These are phyloP conservation scores for Microplitis demolitor DNA, from an alignment of 1,140 invertebrate genomes.

Conservation along the genomic window DNA sequence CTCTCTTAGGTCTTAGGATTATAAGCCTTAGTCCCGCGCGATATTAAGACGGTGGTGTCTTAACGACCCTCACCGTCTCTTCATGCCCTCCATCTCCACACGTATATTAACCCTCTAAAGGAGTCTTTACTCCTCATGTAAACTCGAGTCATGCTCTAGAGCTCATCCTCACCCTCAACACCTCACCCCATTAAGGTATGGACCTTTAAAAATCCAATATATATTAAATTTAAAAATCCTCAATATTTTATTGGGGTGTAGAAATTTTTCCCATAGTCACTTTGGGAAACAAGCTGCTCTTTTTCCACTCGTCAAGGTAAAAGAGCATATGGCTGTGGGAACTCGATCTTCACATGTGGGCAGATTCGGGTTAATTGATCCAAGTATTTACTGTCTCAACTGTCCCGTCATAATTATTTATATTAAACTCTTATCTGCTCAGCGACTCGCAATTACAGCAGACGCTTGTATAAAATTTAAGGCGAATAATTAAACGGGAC, in stretches of 20 bases:
- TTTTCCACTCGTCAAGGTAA: conserved; percentile 25
- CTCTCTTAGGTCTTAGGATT: conserved; percentile 35
- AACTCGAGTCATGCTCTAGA: conserved; percentile 14
- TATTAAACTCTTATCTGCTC: no score
- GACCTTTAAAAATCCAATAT: no score
- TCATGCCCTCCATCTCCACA: conserved; percentile 6
- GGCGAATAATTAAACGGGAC: conserved; percentile 6
- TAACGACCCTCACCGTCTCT: conserved; percentile 6
- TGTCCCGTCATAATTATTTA: not conserved
- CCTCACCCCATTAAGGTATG: no score
- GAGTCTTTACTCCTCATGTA: not conserved
- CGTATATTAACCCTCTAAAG: not conserved
- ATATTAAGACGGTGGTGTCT: conserved; percentile 46
- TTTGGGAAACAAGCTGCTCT: conserved; percentile 21
- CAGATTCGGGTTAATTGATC: conserved; percentile 37
- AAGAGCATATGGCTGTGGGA: conserved; percentile 29
- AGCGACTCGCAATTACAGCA: no score
- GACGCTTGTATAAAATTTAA: not conserved
- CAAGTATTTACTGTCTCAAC: conserved; percentile 7
- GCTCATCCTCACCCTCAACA: no score
- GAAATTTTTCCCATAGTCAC: not conserved
- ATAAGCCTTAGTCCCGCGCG: conserved; percentile 40
- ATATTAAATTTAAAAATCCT: no score
- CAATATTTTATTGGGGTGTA: no score
- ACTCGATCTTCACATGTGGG: conserved; percentile 36